Evolutionary conservation across 2,888 invertebrate genomes (phyloP), one percentile per base, ranked within the genome.

Genomic region (Drosophila neotestacea): DNA sequence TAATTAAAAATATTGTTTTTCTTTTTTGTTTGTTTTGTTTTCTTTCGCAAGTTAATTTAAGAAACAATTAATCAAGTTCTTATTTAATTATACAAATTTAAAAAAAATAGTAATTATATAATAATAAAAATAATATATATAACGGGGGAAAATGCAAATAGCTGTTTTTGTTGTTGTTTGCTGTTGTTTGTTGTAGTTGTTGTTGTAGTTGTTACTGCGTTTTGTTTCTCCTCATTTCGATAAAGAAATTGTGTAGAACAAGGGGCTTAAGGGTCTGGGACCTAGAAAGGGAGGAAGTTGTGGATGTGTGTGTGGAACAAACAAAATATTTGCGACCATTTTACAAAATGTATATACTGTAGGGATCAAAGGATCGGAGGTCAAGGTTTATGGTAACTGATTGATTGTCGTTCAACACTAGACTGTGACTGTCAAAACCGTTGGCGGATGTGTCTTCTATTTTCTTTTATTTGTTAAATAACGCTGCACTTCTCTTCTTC

Each of bases 81-180:
- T 84, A 86, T 76, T 80, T 80, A 80, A 86, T 84, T 84, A 86
- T 86, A 84, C 87, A 86, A 85, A 73, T 86, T 84, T 81, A 84
- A 86, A 86, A 86, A 85, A 86, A 86, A 84, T 84, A 85, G 75
- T 86, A 86, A 84, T 86, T 79, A 85, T 79, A 81, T 81, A 85
- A 84, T 85, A 85, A 80, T 83, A 85, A 83, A 85, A 82, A 85
- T 86, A 86, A 86, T 86, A 86, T 79, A 81, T 84, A 84, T 85
- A 85, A 85, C 85, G 85, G 85, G 81, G 73, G 60, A 77, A 83
- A 85, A 86, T 84, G 87, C 87, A 85, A 85, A 77, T 75, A 75
- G 70, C 44, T 70, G 56, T 61, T 69, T 42, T 73, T 70, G 51
- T 63, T 47, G 59, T 64, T 62, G 46, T 52, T 74, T 41, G 42